Conservation (phyloP, 2,888 invertebrate genomes). For the Drosophila colorata region DNA sequence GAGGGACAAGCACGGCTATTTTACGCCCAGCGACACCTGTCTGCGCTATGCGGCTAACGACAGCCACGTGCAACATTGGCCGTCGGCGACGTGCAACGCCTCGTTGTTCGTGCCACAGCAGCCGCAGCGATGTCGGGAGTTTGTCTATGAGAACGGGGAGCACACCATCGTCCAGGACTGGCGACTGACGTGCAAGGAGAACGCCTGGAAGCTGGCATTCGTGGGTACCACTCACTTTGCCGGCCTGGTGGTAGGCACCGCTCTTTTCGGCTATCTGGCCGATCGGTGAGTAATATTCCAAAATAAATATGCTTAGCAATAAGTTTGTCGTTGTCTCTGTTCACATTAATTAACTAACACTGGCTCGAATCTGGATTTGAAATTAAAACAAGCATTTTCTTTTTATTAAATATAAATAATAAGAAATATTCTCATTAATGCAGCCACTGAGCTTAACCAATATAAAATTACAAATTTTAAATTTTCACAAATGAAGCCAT, state of each 20-base stretch:
- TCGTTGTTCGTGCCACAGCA: constrained; percentile 83
- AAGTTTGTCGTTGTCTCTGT: neutral
- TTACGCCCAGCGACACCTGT: constrained; percentile 80
- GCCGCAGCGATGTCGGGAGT: constrained; percentile 85
- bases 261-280: constrained; percentile 87
- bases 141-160: constrained; percentile 86
- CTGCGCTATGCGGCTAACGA: constrained; percentile 70
- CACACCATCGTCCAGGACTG: constrained; percentile 88
- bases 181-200: constrained; percentile 87
- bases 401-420: too few relatives aligned
- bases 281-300: constrained; percentile 86
- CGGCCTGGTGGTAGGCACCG: constrained; percentile 88
- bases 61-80: constrained; percentile 11
- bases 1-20: constrained; percentile 71
- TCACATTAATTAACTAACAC: too few relatives aligned
- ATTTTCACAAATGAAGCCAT: too few relatives aligned
- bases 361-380: too few relatives aligned
- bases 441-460: too few relatives aligned
- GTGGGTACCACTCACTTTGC: constrained; percentile 88
- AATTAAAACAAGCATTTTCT: too few relatives aligned
- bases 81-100: constrained; percentile 52
- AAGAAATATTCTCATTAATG: too few relatives aligned
- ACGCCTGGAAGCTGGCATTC: constrained; percentile 88
- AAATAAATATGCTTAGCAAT: neutral
- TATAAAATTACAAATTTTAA: too few relatives aligned